Evolutionary conservation across 1,140 invertebrate genomes (phyloP).

Genomic region (Tetramorium alpestre): DNA sequence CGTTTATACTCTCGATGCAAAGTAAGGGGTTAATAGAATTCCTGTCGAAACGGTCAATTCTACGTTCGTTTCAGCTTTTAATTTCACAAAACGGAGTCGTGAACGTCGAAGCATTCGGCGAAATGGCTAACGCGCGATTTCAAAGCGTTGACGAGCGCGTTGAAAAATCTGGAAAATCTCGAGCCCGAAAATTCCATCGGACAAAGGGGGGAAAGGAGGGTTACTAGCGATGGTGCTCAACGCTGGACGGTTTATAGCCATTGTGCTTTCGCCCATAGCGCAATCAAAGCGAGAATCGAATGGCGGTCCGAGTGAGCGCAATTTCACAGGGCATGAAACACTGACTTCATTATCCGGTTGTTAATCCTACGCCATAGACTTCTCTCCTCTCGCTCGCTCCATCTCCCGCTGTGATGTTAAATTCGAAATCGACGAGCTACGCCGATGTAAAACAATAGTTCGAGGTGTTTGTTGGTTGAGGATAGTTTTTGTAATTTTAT

Average conservation of each 20-base stretch:
- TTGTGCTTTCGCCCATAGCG: slow-evolving; percentile 79
- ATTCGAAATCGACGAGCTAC: slow-evolving; percentile 49
- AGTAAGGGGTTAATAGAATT: slow-evolving; percentile 21
- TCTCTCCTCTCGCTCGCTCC: slow-evolving; percentile 42
- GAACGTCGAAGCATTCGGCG: slow-evolving; percentile 18
- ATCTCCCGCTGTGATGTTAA: slow-evolving; percentile 32
- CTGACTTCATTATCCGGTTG: slow-evolving; percentile 86
- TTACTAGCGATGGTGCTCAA: slow-evolving; percentile 62
- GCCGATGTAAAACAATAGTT: not conserved
- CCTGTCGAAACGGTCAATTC: slow-evolving; percentile 23
- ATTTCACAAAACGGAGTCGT: slow-evolving; percentile 48
- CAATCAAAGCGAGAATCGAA: slow-evolving; percentile 85
- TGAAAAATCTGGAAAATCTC: slow-evolving; percentile 78
- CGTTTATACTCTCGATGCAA: not conserved
- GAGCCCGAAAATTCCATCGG: slow-evolving; percentile 63
- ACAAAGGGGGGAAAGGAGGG: slow-evolving; percentile 36
- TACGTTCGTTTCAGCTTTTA: slow-evolving; percentile 44
- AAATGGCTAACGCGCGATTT: slow-evolving; percentile 64
- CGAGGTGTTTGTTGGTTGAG: slow-evolving; percentile 8
- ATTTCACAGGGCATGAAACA: slow-evolving; percentile 86
- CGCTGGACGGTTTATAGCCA: slow-evolving; percentile 80
- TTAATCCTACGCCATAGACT: slow-evolving; percentile 80
- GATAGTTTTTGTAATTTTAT: not conserved
- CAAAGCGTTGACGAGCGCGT: slow-evolving; percentile 63
- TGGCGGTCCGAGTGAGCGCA: slow-evolving; percentile 81